Evolutionary conservation across 2,797 vertebrate species (phyloP), one percentile per base, ranked within the genome.

Genomic region (Semaprochilodus insignis): DNA sequence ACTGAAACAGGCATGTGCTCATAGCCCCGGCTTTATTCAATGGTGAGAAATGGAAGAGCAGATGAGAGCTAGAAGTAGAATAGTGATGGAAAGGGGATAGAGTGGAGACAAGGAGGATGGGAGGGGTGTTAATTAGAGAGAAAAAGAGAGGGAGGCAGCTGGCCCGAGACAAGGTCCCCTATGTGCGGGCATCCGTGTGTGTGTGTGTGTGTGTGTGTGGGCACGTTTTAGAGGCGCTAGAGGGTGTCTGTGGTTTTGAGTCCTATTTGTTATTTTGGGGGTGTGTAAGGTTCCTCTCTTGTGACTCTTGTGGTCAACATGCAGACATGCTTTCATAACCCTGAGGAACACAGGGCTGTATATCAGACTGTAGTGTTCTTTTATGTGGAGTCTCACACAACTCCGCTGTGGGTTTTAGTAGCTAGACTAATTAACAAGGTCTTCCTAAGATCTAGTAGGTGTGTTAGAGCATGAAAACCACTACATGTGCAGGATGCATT

Each of bases 101-200:
- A n/a, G 21, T 44, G 44, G 69, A 51, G 19, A 54, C 51, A 52
- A 17, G 27, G 62, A 15, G 25, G 34, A 40, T 13, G n/a, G 69
- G 67, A 69, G 1, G 21, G 57, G 8, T 44, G 25, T 2, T 10
- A 57, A 21, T 14, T 16, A 21, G 55, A 57, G 5, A 57, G 55
- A 19, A 57, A 55, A 70, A 76, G 54, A 57, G 5, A 59, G 25
- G 1, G 17, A 44, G 55, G 69, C 85, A 84, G 79, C 85, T 83
- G 85, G 70, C 23, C 31, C 62, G 16, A 78, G 72, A 84, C 79
- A 84, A 84, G 72, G 72, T 69, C 72, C 48, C 69, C 72, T 77
- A 31, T 85, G 78, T 86, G 73, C 80, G 74, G 3, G 21, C 17
- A 44, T 31, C 40, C 23, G 31, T 31, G 73, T 36, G 8, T 15